Evolutionary conservation across 2,113 vertebrate genomes (phyloP), one percentile per base, ranked within the genome.

Genomic region (Talpa occidentalis): DNA sequence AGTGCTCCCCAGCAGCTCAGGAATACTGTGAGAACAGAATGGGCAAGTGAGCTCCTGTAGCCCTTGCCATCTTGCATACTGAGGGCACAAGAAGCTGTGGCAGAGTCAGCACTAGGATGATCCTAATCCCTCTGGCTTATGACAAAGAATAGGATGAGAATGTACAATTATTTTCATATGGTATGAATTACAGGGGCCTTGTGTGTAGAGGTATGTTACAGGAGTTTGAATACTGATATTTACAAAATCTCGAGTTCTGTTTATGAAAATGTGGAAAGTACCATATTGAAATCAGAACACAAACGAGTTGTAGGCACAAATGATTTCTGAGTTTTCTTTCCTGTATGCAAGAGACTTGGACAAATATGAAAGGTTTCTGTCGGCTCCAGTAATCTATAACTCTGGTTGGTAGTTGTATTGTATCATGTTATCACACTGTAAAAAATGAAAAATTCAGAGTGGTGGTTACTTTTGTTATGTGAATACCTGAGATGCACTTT

Each of bases 401-500:
- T 66, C 40, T 91, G 66, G 44, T 70, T 91, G 24, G 59, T 93
- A 69, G 37, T 69, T 91, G 59, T 70, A 44, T 44, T 69, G 12
- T 85, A 80, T 88, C 40, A 44, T 10, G 21, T 85, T 54, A 28
- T 70, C n/a, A 73, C 26, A 80, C n/a, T 86, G 1, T 40, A 66
- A 64, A 77, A 76, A 73, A 35, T 15, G 28, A 56, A 9, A 70
- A 37, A 28, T 32, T 66, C 17, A 76, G 22, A 77, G n/a, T n/a
- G 47, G 37, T 81, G 19, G 73, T 64, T 67, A 84, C 15, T 82
- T 81, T 47, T 84, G 30, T 94, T 60, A 83, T 32, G 52, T 66
- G 52, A 59, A 30, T 67, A 91, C n/a, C 37, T 91, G 83, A 94
- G 52, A 84, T 84, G 73, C 93, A 95, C 77, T 95, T 96, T 96